A percentile compares a stretch with the other conserved stretches of the same genome.
phyloP scores from a whole-genome alignment of 2,113 vertebrate species.

The Ageneiosus marmoratus region DNA sequence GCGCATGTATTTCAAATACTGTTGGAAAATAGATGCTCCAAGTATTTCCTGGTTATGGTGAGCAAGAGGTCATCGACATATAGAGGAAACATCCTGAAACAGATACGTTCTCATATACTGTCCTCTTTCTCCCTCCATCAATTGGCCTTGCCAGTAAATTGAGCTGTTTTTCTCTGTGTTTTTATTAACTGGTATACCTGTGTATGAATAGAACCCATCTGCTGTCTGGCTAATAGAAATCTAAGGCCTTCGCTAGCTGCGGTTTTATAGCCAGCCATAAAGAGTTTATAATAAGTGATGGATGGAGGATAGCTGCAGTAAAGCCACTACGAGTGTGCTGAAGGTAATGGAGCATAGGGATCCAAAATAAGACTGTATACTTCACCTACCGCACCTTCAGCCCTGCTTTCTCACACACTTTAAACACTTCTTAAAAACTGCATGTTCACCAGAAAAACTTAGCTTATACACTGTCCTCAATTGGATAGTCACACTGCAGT shows the following conservation, averaged over 20 bases:
- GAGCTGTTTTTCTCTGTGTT: not conserved
- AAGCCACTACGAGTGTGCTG: slow-evolving; percentile 44
- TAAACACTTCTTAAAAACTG: slow-evolving; percentile 3
- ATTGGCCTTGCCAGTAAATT: not conserved
- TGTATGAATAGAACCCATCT: slow-evolving; percentile 39
- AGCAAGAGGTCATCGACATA: slow-evolving; percentile 1
- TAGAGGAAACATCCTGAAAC: not conserved
- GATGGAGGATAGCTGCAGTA: slow-evolving; percentile 48
- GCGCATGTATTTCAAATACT: not conserved
- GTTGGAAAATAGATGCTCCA: not conserved
- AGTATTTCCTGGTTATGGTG: not conserved
- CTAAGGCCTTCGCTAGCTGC: slow-evolving; percentile 49
- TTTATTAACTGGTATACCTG: slow-evolving; percentile 19
- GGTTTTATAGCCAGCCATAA: slow-evolving; percentile 55
- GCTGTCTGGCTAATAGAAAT: slow-evolving; percentile 41
- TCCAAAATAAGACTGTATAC: slow-evolving; percentile 50
- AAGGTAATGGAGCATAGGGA: slow-evolving; percentile 54
- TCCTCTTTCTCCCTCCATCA: not conserved
- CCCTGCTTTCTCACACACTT: slow-evolving; percentile 18
- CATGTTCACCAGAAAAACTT: slow-evolving; percentile 6
- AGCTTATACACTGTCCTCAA: slow-evolving; percentile 1
- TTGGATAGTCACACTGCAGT: slow-evolving; percentile 25
- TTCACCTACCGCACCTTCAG: slow-evolving; percentile 29
- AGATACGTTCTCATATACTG: not conserved
- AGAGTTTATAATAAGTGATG: slow-evolving; percentile 57